These are phyloP conservation scores for Melanotaenia maccullochi DNA, from an alignment of 2,797 vertebrate genomes.

Conservation along the genomic window DNA sequence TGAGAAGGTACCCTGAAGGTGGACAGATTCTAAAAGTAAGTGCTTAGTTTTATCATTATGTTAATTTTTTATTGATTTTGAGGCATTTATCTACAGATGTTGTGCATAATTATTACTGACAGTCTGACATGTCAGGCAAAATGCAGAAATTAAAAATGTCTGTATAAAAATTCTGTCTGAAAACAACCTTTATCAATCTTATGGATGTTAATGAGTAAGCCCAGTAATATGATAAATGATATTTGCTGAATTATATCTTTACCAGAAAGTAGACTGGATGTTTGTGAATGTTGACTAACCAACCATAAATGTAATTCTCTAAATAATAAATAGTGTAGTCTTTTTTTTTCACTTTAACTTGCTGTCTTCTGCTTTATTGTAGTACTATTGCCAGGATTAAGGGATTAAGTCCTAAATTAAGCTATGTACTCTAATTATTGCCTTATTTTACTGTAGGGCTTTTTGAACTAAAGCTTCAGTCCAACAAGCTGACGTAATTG, in stretches of 20 bases:
- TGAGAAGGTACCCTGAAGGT: constrained; percentile 97
- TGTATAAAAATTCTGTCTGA: no score
- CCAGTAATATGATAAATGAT: no score
- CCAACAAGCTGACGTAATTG: constrained; percentile 6
- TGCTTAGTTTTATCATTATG: not conserved
- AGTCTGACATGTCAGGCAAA: no score
- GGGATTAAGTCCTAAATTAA: not conserved
- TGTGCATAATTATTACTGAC: not conserved
- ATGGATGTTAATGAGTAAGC: no score
- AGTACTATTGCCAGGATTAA: constrained; percentile 9
- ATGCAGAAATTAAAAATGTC: no score
- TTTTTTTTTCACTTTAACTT: constrained; percentile 31
- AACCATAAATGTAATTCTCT: not conserved
- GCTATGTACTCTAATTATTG: constrained; percentile 5
- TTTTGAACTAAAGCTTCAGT: constrained; percentile 31
- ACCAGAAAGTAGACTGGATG: not conserved
- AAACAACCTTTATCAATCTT: no score
- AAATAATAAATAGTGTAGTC: not conserved
- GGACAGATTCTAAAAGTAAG: constrained; percentile 98
- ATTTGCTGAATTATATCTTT: no score
- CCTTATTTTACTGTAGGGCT: constrained; percentile 8
- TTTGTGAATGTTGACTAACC: not conserved
- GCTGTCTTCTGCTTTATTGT: constrained; percentile 19
- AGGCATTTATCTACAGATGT: not conserved
- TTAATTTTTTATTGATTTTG: not conserved